Percentiles rank a stretch among this genome's conserved stretches.
These are phyloP conservation scores for Lithophane socia DNA, from an alignment of 2,888 invertebrate genomes.

Conservation along the genomic window DNA sequence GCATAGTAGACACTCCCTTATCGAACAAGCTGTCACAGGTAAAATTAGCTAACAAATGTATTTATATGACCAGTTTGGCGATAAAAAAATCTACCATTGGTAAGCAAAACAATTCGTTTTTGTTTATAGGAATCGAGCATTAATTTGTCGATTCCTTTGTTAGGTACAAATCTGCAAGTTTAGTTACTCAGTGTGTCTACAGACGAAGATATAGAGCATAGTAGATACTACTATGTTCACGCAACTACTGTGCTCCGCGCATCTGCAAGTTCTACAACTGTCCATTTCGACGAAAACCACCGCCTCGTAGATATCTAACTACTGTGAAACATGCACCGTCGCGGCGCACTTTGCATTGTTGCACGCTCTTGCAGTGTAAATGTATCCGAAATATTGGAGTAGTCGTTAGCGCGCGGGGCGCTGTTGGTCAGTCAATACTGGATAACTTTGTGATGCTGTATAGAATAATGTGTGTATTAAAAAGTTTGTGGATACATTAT, in stretches of 20 bases:
- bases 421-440: not conserved
- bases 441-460: not conserved
- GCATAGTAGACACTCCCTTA: too few relatives aligned
- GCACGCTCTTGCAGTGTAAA: not conserved
- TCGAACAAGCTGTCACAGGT: too few relatives aligned
- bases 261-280: not conserved
- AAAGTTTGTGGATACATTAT: not conserved
- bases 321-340: not conserved
- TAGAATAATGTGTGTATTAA: not conserved
- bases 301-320: too few relatives aligned
- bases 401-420: too few relatives aligned
- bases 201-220: not conserved
- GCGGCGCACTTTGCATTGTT: not conserved
- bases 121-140: too few relatives aligned
- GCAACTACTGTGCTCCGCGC: too few relatives aligned
- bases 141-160: not conserved
- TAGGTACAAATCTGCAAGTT: not conserved
- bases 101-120: too few relatives aligned
- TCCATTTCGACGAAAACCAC: not conserved
- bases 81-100: too few relatives aligned
- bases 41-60: too few relatives aligned
- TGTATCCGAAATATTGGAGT: not conserved
- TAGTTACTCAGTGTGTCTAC: not conserved
- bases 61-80: too few relatives aligned
- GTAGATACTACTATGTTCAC: not conserved